Evolutionary conservation across 2,797 vertebrate genomes (phyloP), one percentile per base, ranked within the genome.

Genomic region (Urophycis tenuis): DNA sequence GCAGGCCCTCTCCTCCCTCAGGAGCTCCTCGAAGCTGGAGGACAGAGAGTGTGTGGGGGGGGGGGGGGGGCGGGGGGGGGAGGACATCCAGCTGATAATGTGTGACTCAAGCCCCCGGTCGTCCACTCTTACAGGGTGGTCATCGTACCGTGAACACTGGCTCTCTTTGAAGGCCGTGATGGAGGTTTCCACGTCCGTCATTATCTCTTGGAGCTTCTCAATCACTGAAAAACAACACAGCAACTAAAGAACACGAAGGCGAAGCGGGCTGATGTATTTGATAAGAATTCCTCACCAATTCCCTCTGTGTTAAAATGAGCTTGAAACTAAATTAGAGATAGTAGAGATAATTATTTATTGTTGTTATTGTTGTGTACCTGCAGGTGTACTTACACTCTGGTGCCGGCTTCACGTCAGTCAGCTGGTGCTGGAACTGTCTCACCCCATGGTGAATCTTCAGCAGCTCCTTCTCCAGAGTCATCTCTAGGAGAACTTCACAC

Each of bases 101-200:
- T 72, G 33, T n/a, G 71, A 17, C 22, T 34, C 2, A n/a, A n/a
- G 36, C 31, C 0, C 19, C 17, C 71, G 19, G 3, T 41, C 2
- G 32, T n/a, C 72, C 15, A 25, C n/a, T n/a, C n/a, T n/a, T n/a
- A n/a, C n/a, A n/a, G n/a, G n/a, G n/a, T n/a, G n/a, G n/a, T n/a
- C n/a, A n/a, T n/a, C n/a, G n/a, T 94, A 98, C 97, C 92, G 91
- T 81, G 89, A 88, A 22, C 91, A 90, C 80, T 97, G 94, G 8
- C 96, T 91, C 88, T 95, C 93, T 90, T 97, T 99, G 79, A 98
- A 92, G 78, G 83, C 75, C 79, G 81, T 94, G 79, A 98, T 94
- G 77, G 94, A 92, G 78, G 87, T 93, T 93, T 98, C 97, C 86
- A 93, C 91, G 85, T 96, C 95, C 80, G 93, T 93, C 95, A 97